These are phyloP conservation scores for Salvelinus namaycush DNA, from an alignment of 2,113 vertebrate species.

Conservation along the genomic window DNA sequence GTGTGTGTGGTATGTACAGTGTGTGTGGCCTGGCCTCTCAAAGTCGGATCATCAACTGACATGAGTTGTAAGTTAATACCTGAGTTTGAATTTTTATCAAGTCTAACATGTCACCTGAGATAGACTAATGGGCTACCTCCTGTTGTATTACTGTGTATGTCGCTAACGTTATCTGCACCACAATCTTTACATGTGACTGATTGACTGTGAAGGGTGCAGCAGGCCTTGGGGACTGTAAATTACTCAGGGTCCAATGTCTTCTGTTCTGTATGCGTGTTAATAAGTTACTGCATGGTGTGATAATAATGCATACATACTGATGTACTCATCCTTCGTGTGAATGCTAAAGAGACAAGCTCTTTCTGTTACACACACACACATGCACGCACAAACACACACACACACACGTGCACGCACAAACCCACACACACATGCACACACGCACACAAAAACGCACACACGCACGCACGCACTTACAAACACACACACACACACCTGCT, in stretches of 20 bases:
- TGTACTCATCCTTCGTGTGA: neutral
- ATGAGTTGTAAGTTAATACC: neutral
- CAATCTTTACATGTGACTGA: neutral
- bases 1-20: too few relatives aligned
- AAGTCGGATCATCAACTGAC: neutral
- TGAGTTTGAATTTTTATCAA: neutral
- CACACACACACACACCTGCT: neutral
- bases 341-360: neutral
- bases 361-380: neutral
- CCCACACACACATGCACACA: slow-evolving; percentile 8
- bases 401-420: neutral
- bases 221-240: neutral
- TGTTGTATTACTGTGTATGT: too few relatives aligned
- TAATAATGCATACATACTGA: neutral
- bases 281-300: neutral
- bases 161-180: too few relatives aligned
- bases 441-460: neutral
- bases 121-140: neutral
- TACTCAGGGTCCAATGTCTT: neutral
- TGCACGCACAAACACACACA: too few relatives aligned
- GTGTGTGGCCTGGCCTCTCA: too few relatives aligned
- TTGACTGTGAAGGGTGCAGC: neutral
- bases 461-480: slow-evolving; percentile 1
- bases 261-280: neutral
- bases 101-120: neutral